Evolutionary conservation across 2,113 vertebrate genomes (phyloP), one percentile per base, ranked within the genome.

Genomic region (Nyctibius bracteatus): DNA sequence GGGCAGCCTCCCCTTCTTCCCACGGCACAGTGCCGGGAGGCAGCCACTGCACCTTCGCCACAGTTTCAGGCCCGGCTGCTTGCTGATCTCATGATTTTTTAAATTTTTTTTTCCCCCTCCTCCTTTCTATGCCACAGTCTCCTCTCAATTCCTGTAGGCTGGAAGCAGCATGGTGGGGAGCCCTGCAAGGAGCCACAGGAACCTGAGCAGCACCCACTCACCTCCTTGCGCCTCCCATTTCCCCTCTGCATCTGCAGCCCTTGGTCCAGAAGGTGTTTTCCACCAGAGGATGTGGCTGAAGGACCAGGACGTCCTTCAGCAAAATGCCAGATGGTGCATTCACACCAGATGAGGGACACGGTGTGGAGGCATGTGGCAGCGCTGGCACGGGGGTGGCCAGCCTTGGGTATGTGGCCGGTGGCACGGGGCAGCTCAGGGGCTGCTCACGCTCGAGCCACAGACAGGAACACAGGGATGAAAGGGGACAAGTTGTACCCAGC

Each of bases 341-440:
- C 92, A 61, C 79, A 80, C 14, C 0, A 1, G 18, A 33, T 2
- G 0, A 75, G 71, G 57, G 81, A 43, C 4, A 2, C 2, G 17
- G 47, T 0, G 0, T 21, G 31, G 80, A 78, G 44, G 55, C 55
- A 83, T 1, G 0, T 4, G n/a, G 68, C 77, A 47, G 49, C 1
- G 1, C 52, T 86, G 71, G 33, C 8, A 4, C 14, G 35, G 24
- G 21, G 55, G 30, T 58, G 37, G 63, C 37, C 65, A 77, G 63
- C 54, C 67, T 68, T 3, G 17, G 33, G 71, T 46, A 54, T 0
- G 0, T 17, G 33, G 66, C 65, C 78, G 79, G 37, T 0, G 3
- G 37, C 51, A 33, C 1, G 35, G 68, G 59, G 54, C 59, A 90
- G 23, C 52, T 89, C 44, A 41, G 63, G 49, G 68, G 27, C 46